Percentiles rank a stretch among this genome's conserved stretches.
Conservation (phyloP, 2,113 vertebrate genomes). For the Charina bottae region DNA sequence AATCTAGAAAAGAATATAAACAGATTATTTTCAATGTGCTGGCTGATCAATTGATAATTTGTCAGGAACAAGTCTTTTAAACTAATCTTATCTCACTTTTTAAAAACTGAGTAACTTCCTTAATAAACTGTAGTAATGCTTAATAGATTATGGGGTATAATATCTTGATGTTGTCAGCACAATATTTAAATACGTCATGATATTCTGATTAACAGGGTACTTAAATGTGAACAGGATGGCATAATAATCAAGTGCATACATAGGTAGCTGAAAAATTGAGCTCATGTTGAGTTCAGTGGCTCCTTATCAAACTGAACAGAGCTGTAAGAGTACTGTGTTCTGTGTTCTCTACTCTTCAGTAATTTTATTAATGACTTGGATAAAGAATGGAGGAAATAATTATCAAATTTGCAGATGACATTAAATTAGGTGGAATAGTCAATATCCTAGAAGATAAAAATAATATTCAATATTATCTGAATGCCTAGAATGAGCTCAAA, state of each 20-base stretch:
- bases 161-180: not conserved
- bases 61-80: not conserved
- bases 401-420: not conserved
- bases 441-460: not conserved
- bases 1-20: too few relatives aligned
- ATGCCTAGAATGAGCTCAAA: not conserved
- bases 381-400: not conserved
- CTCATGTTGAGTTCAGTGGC: not conserved
- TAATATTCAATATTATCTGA: not conserved
- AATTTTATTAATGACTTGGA: not conserved
- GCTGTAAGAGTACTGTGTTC: not conserved
- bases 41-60: not conserved
- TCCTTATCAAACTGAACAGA: too few relatives aligned
- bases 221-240: not conserved
- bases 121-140: not conserved
- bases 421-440: not conserved
- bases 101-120: not conserved
- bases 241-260: not conserved
- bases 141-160: not conserved
- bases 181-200: not conserved
- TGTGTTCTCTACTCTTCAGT: not conserved
- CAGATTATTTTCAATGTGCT: too few relatives aligned
- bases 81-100: not conserved
- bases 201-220: not conserved
- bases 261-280: not conserved